These are phyloP conservation scores for Pentamera pediparva DNA, from an alignment of 53 echinoderm and acorn worm genomes.

Conservation along the genomic window DNA sequence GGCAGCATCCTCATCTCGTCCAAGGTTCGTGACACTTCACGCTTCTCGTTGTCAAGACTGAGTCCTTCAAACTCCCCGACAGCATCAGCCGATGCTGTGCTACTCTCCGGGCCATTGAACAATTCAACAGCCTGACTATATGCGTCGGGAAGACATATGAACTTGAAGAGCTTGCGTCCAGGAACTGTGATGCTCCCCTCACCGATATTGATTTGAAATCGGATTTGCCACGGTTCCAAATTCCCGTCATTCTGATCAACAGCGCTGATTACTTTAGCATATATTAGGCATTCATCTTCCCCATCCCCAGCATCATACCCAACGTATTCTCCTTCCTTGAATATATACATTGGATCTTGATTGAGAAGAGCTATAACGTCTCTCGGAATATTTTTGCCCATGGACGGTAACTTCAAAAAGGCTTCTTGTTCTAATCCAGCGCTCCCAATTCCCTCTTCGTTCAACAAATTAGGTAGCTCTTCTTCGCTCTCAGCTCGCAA, in stretches of 20 bases:
- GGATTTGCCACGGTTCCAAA: background rate
- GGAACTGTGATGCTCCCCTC: background rate
- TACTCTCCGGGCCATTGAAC: background rate
- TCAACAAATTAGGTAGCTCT: slow-evolving; percentile 4
- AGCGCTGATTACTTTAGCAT: slow-evolving; percentile 14
- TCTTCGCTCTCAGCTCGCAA: slow-evolving; percentile 3
- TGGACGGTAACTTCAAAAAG: background rate
- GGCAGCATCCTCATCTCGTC: slow-evolving; percentile 34
- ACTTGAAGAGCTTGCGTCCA: slow-evolving; percentile 7
- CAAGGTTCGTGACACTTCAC: background rate
- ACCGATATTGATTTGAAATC: background rate
- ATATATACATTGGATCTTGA: slow-evolving; percentile 58
- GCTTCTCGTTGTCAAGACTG: background rate
- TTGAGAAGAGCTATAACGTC: slow-evolving; percentile 61
- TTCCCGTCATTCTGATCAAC: background rate
- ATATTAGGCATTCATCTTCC: slow-evolving; percentile 40
- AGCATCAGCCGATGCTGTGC: background rate
- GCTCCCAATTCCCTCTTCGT: slow-evolving; percentile 7
- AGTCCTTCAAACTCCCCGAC: background rate
- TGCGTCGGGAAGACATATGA: background rate
- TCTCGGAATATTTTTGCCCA: slow-evolving; percentile 48
- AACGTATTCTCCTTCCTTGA: slow-evolving; percentile 47
- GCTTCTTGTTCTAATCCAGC: slow-evolving; percentile 9
- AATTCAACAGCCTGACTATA: background rate
- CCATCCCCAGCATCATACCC: slow-evolving; percentile 39